Evolutionary conservation across 2,113 vertebrate genomes (phyloP).

Genomic region (Choloepus hoffmanni): DNA sequence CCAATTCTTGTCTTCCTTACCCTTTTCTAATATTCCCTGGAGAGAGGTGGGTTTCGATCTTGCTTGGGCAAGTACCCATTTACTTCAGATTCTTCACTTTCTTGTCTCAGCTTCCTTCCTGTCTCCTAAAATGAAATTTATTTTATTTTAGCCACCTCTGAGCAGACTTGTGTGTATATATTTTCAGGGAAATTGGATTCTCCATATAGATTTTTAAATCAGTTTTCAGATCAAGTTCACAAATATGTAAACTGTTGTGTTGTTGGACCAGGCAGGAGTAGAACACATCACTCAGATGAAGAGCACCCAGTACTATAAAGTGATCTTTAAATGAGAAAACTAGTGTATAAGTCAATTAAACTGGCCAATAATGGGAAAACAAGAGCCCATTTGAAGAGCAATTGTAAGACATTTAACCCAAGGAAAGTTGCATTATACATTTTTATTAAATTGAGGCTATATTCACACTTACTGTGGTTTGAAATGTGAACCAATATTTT

Average conservation of each 20-base stretch:
- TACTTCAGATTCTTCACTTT: slow-evolving; percentile 90
- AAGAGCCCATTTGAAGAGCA: slow-evolving; percentile 92
- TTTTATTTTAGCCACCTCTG: slow-evolving; percentile 95
- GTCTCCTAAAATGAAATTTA: slow-evolving; percentile 94
- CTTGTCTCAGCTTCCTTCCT: slow-evolving; percentile 91
- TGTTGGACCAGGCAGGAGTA: slow-evolving; percentile 87
- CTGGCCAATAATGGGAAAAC: slow-evolving; percentile 95
- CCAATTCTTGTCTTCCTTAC: slow-evolving; percentile 89
- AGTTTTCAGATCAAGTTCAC: slow-evolving; percentile 93
- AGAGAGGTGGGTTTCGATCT: slow-evolving; percentile 91
- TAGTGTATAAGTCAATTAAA: slow-evolving; percentile 94
- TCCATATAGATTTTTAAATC: slow-evolving; percentile 95
- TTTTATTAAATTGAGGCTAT: slow-evolving; percentile 99
- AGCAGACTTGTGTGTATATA: slow-evolving; percentile 95
- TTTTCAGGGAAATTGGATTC: slow-evolving; percentile 95
- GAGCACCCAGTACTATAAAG: slow-evolving; percentile 89
- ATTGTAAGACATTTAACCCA: slow-evolving; percentile 96
- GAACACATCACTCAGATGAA: slow-evolving; percentile 87
- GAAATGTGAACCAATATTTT: slow-evolving; percentile 97
- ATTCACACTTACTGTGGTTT: slow-evolving; percentile 95
- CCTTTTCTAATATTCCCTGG: slow-evolving; percentile 90
- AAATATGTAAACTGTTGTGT: slow-evolving; percentile 96
- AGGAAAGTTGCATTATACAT: slow-evolving; percentile 96
- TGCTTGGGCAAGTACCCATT: slow-evolving; percentile 89
- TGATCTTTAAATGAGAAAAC: slow-evolving; percentile 92